These are phyloP conservation scores for Sebastes taczanowskii DNA, from an alignment of 2,797 vertebrate genomes.

Conservation along the genomic window DNA sequence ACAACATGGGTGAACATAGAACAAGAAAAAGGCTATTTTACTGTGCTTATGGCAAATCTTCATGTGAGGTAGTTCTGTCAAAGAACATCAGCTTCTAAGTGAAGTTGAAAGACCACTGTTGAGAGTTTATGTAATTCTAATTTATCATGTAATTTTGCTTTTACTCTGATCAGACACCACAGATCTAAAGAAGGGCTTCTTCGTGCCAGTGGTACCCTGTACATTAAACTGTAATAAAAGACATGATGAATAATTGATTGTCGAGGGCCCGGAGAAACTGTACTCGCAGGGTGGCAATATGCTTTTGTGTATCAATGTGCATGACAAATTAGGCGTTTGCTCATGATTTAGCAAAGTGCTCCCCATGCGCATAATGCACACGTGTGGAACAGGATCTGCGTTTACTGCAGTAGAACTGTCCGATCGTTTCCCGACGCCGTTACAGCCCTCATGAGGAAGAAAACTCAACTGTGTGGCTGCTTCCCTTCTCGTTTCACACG, in stretches of 20 bases:
- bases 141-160: constrained; percentile 12
- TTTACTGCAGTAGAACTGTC: constrained; percentile 19
- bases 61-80: not conserved
- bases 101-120: not conserved
- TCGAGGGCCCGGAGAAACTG: constrained; percentile 37
- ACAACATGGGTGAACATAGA: not conserved
- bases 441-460: not conserved
- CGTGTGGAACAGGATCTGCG: not conserved
- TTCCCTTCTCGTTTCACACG: constrained; percentile 9
- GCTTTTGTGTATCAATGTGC: constrained; percentile 51
- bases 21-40: not conserved
- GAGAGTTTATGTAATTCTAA: not conserved
- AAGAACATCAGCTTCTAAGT: not conserved
- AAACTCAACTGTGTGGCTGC: not conserved
- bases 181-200: constrained; percentile 16
- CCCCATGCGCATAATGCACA: constrained; percentile 33
- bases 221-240: constrained; percentile 51
- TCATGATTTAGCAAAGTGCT: constrained; percentile 49
- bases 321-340: constrained; percentile 43
- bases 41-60: not conserved
- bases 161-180: constrained; percentile 17
- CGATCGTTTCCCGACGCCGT: not conserved
- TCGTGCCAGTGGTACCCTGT: not conserved
- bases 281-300: constrained; percentile 11
- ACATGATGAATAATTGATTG: constrained; percentile 60